Evolutionary conservation across 2,113 vertebrate species (phyloP), one percentile per base, ranked within the genome.

Genomic region (Merops nubicus): DNA sequence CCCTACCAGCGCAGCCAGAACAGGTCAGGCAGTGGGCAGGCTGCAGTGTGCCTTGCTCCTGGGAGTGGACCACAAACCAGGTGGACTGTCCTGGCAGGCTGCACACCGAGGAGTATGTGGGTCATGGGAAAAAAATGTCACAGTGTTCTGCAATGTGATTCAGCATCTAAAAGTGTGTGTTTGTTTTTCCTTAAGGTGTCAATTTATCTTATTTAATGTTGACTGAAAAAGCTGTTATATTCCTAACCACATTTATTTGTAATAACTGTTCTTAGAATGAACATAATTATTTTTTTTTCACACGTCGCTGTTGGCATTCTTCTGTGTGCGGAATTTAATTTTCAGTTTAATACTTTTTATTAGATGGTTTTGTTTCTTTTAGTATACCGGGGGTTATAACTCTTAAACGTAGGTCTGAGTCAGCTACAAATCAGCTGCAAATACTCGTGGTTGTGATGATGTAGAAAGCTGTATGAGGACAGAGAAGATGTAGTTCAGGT

Each of bases 191-290:
- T 73, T 17, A 60, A 89, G 90, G 77, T 90, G 68, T 94, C 76
- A 70, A 53, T 68, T 94, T 50, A 59, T 92, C 85, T 93, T 96
- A 72, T 65, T 69, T 85, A 89, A 92, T 2, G 1, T 4, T 77
- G 74, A 57, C 51, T 85, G 78, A 18, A 92, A 97, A 94, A 79
- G 59, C 82, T 92, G 48, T 90, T 88, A 85, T 72, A 60, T 77
- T 93, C 36, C 68, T 85, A 84, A 72, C 85, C 47, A 31, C 45
- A 11, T 91, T 83, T 73, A 43, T 81, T 69, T 80, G 48, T 87
- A 77, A 75, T 76, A 86, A 68, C 51, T 74, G 68, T 54, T 89
- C 81, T 75, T 88, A 92, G 53, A 75, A 26, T 28, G 45, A 73
- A 48, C 31, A 2, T 62, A 12, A 65, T 88, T 83, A 59, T 38